Percentiles rank a stretch among this genome's conserved stretches.
Conservation (phyloP, 2,113 vertebrate genomes). For the Chrysochloris asiatica region DNA sequence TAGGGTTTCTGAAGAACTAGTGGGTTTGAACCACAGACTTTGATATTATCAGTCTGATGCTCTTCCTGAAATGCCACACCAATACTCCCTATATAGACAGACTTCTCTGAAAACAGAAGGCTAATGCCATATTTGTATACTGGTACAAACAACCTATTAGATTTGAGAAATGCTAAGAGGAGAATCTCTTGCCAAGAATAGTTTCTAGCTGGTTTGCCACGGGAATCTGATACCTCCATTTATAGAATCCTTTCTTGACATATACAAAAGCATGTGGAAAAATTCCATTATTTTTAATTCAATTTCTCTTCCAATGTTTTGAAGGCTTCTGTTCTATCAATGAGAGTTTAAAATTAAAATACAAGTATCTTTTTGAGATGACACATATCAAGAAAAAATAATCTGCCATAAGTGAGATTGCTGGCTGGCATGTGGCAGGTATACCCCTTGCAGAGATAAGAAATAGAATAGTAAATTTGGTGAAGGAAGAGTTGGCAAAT, state of each 20-base stretch:
- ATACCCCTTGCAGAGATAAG: not conserved
- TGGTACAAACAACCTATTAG: not conserved
- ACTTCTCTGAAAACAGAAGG: not conserved
- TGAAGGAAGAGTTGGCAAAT: not conserved
- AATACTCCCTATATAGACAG: not conserved
- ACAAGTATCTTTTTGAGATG: not conserved
- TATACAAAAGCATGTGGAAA: no score
- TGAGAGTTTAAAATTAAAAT: not conserved
- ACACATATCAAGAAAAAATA: not conserved
- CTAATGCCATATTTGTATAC: not conserved
- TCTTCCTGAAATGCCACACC: no score
- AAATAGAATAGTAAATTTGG: slow-evolving; percentile 1
- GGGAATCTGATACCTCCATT: not conserved
- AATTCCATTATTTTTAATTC: no score
- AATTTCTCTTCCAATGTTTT: no score
- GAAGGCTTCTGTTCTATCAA: no score
- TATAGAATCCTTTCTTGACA: not conserved
- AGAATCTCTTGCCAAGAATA: not conserved
- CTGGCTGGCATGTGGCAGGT: not conserved
- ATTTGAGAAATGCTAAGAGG: not conserved
- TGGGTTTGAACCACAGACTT: no score
- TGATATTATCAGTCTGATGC: no score
- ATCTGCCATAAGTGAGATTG: not conserved
- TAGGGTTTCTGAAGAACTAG: no score
- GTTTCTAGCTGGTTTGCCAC: not conserved